phyloP scores from a whole-genome alignment of 2,888 invertebrate genomes.

The Barypeithes pellucidus region DNA sequence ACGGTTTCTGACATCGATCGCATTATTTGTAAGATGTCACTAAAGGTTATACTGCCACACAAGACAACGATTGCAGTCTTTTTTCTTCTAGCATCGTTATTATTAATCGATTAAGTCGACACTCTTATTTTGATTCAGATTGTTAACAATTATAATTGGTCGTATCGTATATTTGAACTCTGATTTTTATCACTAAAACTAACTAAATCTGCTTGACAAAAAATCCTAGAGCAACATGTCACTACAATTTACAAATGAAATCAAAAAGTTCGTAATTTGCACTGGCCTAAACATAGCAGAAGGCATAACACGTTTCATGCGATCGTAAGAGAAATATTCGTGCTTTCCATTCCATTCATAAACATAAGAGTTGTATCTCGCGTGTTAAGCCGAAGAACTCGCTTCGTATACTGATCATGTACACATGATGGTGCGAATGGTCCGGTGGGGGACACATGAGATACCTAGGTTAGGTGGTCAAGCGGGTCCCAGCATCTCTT shows the following conservation, averaged over 20 bases:
- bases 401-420: slow-evolving; percentile 71
- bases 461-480: slow-evolving; percentile 51
- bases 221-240: not conserved
- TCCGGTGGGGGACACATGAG: slow-evolving; percentile 66
- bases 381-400: slow-evolving; percentile 70
- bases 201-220: not conserved
- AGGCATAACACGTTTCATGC: slow-evolving; percentile 35
- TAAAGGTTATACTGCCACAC: not conserved
- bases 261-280: slow-evolving; percentile 35
- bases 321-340: slow-evolving; percentile 38
- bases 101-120: not conserved
- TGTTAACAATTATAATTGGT: not conserved
- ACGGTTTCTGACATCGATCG: slow-evolving; percentile 8
- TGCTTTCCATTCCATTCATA: slow-evolving; percentile 41
- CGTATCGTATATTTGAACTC: slow-evolving; percentile 3
- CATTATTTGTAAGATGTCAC: not conserved
- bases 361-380: slow-evolving; percentile 56
- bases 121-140: not conserved
- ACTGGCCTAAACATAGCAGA: slow-evolving; percentile 36
- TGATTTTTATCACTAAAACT: not conserved
- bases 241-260: slow-evolving; percentile 24
- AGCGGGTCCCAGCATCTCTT: slow-evolving; percentile 49
- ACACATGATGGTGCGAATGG: slow-evolving; percentile 70
- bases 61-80: not conserved
- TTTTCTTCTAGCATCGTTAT: not conserved